phyloP scores from a whole-genome alignment of 2,113 vertebrate genomes.

The Silurus asotus region DNA sequence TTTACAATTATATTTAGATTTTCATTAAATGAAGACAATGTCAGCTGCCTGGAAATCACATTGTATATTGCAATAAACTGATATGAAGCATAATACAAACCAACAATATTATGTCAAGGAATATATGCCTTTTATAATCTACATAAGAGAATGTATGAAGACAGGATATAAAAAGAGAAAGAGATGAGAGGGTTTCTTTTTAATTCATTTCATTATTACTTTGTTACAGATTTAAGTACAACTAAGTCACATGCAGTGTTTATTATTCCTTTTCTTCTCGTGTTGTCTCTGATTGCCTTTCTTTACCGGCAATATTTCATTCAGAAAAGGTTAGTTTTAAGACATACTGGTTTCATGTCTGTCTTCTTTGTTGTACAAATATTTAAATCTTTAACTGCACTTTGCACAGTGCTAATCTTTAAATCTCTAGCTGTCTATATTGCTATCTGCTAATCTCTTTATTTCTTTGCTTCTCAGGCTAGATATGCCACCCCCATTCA shows the following conservation, averaged over 20 bases:
- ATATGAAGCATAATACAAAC: not conserved
- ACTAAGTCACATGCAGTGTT: slow-evolving; percentile 5
- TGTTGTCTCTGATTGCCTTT: slow-evolving; percentile 48
- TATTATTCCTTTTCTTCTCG: slow-evolving; percentile 40
- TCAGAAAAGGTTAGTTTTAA: slow-evolving; percentile 57
- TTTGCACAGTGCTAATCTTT: too few relatives aligned
- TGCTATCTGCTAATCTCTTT: slow-evolving; percentile 7
- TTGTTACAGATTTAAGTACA: not conserved
- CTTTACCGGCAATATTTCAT: slow-evolving; percentile 56
- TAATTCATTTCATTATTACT: not conserved
- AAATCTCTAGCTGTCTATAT: too few relatives aligned
- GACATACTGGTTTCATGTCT: not conserved
- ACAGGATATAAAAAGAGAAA: not conserved
- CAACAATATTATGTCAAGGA: not conserved
- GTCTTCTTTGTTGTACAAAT: not conserved
- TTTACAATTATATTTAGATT: not conserved
- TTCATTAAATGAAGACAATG: not conserved
- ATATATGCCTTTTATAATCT: not conserved
- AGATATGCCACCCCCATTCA: slow-evolving; percentile 69
- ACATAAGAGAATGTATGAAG: not conserved
- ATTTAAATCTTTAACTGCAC: too few relatives aligned
- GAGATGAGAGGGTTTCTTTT: not conserved
- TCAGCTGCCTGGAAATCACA: not conserved
- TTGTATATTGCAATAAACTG: not conserved
- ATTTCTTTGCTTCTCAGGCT: slow-evolving; percentile 55